A percentile compares a stretch with the other conserved stretches of the same genome.
These are phyloP conservation scores for Psilopogon haemacephalus DNA, from an alignment of 2,113 vertebrate species.

Conservation along the genomic window DNA sequence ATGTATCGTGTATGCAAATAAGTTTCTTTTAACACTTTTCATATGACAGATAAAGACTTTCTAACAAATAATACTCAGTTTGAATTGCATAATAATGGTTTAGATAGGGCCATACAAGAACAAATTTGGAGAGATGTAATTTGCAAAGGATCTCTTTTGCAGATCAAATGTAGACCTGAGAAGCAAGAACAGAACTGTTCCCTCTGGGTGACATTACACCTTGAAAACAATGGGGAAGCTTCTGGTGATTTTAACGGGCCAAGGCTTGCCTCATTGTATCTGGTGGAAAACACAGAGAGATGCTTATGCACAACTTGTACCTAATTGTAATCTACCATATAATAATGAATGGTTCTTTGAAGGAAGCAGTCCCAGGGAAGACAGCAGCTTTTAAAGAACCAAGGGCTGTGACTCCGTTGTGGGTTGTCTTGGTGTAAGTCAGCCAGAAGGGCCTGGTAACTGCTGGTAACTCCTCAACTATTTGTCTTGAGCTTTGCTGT, in stretches of 20 bases:
- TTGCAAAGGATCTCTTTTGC: neutral
- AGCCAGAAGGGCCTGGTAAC: neutral
- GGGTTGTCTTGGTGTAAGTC: neutral
- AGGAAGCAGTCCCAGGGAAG: neutral
- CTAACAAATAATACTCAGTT: neutral
- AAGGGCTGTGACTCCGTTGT: neutral
- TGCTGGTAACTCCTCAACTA: neutral
- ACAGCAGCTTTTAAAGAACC: neutral
- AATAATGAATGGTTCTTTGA: accelerated
- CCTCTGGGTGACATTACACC: neutral
- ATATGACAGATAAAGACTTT: neutral
- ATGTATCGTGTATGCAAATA: neutral
- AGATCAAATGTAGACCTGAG: neutral
- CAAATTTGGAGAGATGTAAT: neutral
- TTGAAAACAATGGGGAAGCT: neutral
- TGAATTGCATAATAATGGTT: neutral
- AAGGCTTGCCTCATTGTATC: neutral
- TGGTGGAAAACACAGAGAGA: neutral
- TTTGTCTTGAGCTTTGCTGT: neutral
- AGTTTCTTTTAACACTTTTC: neutral
- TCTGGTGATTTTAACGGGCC: neutral
- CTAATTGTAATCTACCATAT: accelerated
- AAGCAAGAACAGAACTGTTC: neutral
- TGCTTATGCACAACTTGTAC: neutral
- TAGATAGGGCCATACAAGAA: neutral